Evolutionary conservation across 2,797 vertebrate species (phyloP), one percentile per base, ranked within the genome.

Genomic region (Enteromius paludinosus): DNA sequence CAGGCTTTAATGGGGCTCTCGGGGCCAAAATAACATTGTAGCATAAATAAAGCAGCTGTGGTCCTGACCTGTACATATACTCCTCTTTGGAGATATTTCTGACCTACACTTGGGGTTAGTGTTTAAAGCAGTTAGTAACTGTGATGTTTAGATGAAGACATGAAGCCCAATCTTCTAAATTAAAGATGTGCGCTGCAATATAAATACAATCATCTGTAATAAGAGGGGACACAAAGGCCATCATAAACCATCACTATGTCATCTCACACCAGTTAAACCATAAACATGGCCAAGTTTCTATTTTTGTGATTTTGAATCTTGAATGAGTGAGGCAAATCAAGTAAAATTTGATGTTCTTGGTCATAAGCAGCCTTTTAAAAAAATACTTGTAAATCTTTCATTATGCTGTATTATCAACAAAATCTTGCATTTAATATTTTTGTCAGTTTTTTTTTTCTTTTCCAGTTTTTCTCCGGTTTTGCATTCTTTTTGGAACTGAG

Each of bases 11-110:
- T 65, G 20, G 73, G 45, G 61, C 61, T 78, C 28, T 78, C 43
- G 35, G 61, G 61, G 75, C 75, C 18, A 65, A 78, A 78, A 65
- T 65, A 78, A 78, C 75, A 78, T 65, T 65, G 61, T 78, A 78
- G 43, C 20, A 78, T 65, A 78, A 78, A 78, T 78, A 78, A 47
- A 65, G 43, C 43, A 49, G 59, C 75, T 78, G 75, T 65, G 75
- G 75, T 78, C 61, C 43, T 78, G 75, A 78, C 75, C 59, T 78
- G 61, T 65, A 78, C 75, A 65, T 35, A 78, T 23, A 65, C 61
- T 78, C 28, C 43, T 65, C 61, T 49, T 41, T 65, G 61, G 61
- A 65, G 28, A 78, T 65, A 64, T 78, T 78, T 78, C 43, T 65
- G 41, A 65, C 43, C 77, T 79, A 64, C 38, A 43, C 7, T 64